These are phyloP conservation scores for Salmo trutta DNA, from an alignment of 2,797 vertebrate species.

Conservation along the genomic window DNA sequence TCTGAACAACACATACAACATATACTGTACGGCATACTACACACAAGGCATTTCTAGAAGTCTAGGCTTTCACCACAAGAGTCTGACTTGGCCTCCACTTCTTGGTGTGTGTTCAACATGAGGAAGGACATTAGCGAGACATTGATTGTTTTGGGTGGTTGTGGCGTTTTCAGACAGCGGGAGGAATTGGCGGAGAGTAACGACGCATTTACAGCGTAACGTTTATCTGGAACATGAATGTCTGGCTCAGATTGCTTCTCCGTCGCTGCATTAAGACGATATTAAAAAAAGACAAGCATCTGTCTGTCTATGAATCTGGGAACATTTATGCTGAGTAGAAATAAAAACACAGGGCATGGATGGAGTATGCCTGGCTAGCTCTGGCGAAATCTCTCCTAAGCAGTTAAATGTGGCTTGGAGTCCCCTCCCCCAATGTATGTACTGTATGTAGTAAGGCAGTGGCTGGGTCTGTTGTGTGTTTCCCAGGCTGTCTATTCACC, in stretches of 20 bases:
- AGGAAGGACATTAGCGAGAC: conserved; percentile 43
- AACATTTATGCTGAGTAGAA: not conserved
- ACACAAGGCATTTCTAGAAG: too few species aligned
- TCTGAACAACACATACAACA: too few species aligned
- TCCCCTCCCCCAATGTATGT: conserved; percentile 11
- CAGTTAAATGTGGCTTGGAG: not conserved
- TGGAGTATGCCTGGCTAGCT: not conserved
- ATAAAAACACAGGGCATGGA: not conserved
- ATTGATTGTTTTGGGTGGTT: conserved; percentile 31
- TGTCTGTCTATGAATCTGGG: not conserved
- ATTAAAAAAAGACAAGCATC: not conserved
- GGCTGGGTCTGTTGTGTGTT: conserved; percentile 18
- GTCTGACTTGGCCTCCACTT: conserved; percentile 27
- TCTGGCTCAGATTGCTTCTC: not conserved
- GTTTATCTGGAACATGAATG: not conserved
- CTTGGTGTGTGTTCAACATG: conserved; percentile 28
- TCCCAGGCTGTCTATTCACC: conserved; percentile 32
- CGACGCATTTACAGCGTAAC: not conserved
- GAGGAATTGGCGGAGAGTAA: conserved; percentile 20
- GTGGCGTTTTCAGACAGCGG: conserved; percentile 37
- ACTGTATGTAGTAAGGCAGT: not conserved
- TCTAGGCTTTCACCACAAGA: not conserved
- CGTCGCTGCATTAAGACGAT: not conserved
- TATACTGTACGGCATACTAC: too few species aligned
- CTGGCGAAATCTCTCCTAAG: too few species aligned